A percentile compares a stretch with the other conserved stretches of the same genome.
Evolutionary conservation across 1,140 invertebrate species (phyloP).

Genomic region (Monomorium pharaonis): DNA sequence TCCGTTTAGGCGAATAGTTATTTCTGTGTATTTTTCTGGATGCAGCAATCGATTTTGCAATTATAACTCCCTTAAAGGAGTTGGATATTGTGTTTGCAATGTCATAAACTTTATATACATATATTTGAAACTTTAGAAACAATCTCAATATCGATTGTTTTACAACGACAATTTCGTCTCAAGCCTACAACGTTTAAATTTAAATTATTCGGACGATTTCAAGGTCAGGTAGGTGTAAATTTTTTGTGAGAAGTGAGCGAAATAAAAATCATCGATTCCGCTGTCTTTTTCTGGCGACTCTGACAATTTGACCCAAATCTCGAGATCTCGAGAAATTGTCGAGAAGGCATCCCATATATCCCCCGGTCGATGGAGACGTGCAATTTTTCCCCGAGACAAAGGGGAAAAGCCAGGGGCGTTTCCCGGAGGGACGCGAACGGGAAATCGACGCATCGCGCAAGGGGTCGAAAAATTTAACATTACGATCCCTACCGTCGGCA

Average conservation of each 20-base stretch:
- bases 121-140: background rate
- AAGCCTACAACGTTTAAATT: background rate
- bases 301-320: slow-evolving; percentile 8
- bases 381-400: slow-evolving; percentile 35
- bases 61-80: background rate
- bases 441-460: background rate
- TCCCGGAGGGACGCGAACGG: background rate
- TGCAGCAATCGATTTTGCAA: background rate
- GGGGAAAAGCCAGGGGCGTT: background rate
- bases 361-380: background rate
- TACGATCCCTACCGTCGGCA: slow-evolving; percentile 37
- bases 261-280: slow-evolving; percentile 3
- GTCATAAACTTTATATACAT: background rate
- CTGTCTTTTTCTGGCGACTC: background rate
- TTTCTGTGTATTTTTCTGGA: background rate
- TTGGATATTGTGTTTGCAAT: background rate
- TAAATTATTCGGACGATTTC: background rate
- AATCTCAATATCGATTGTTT: background rate
- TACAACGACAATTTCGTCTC: background rate
- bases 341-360: background rate
- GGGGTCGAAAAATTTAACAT: slow-evolving; percentile 56
- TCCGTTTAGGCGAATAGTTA: background rate
- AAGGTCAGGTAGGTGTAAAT: background rate
- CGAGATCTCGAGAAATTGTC: slow-evolving; percentile 7
- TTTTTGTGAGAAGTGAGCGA: background rate